These are phyloP conservation scores for Phyllotreta striolata DNA, from an alignment of 2,888 invertebrate genomes.

Conservation along the genomic window DNA sequence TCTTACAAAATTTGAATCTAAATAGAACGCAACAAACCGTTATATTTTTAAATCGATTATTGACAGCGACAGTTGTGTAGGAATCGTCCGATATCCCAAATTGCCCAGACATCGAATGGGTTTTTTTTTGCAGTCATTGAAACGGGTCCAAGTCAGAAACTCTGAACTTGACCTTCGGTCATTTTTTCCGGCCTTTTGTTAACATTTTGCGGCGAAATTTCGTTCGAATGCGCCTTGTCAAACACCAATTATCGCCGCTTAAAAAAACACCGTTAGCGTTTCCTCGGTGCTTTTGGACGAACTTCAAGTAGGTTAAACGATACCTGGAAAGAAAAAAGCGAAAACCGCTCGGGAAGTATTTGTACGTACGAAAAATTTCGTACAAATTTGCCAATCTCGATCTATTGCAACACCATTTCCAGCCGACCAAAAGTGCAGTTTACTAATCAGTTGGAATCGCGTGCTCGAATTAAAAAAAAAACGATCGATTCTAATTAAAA, in stretches of 20 bases:
- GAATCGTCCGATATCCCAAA: neutral
- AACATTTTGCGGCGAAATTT: neutral
- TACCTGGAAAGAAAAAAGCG: conserved; percentile 11
- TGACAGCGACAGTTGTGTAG: conserved; percentile 5
- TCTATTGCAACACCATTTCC: too few species aligned
- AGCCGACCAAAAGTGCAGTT: too few species aligned
- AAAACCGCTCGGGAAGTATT: too few species aligned
- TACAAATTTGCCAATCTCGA: too few species aligned
- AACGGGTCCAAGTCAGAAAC: conserved; percentile 1
- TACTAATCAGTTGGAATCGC: too few species aligned
- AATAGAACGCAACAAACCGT: neutral
- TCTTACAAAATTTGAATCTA: conserved; percentile 17
- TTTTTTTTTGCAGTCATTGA: conserved; percentile 10
- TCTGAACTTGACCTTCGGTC: conserved; percentile 12
- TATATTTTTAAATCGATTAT: conserved; percentile 7
- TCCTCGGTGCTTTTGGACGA: conserved; percentile 5
- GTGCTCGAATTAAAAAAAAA: too few species aligned
- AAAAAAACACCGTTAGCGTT: conserved; percentile 4
- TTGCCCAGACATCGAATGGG: neutral
- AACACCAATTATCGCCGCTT: neutral
- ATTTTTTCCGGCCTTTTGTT: neutral
- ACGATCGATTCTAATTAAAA: too few species aligned
- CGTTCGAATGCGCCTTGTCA: conserved; percentile 7
- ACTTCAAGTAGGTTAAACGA: conserved; percentile 12
- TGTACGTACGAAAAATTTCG: too few species aligned